Evolutionary conservation across 2,888 invertebrate genomes (phyloP).

Genomic region (Autographa pulchrina): DNA sequence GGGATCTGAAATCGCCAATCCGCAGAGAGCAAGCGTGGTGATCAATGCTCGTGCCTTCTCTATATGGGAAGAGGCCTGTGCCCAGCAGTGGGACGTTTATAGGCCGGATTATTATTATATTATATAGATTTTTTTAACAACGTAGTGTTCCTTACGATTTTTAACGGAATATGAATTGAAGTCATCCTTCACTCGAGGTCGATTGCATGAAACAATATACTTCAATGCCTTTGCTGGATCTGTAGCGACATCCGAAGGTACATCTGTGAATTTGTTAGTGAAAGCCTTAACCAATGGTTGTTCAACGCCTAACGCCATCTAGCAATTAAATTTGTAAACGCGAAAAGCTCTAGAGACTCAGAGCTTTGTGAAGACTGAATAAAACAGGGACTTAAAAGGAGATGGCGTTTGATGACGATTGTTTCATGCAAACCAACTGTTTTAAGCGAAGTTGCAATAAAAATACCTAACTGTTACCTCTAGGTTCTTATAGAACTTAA

Average conservation of each 20-base stretch:
- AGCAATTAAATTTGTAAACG: neutral
- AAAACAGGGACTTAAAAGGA: neutral
- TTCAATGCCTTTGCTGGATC: neutral
- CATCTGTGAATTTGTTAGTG: neutral
- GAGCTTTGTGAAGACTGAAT: neutral
- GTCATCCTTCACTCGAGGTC: neutral
- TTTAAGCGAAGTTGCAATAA: too few species aligned
- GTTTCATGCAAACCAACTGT: neutral
- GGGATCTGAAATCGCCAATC: too few species aligned
- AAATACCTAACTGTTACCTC: too few species aligned
- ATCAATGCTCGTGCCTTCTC: too few species aligned
- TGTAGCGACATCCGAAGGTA: slow-evolving; percentile 31
- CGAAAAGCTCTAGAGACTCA: neutral
- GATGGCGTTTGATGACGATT: slow-evolving; percentile 1
- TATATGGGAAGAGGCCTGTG: too few species aligned
- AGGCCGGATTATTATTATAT: too few species aligned
- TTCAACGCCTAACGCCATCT: slow-evolving; percentile 28
- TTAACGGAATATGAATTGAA: too few species aligned
- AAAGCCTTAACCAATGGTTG: neutral
- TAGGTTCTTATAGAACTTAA: too few species aligned
- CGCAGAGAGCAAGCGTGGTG: too few species aligned
- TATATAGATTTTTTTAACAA: too few species aligned
- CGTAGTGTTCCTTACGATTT: too few species aligned
- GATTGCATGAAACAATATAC: neutral
- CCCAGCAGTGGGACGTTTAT: too few species aligned